Conservation (phyloP, 2,797 vertebrate genomes). For the Parauchenoglanis ngamensis region DNA sequence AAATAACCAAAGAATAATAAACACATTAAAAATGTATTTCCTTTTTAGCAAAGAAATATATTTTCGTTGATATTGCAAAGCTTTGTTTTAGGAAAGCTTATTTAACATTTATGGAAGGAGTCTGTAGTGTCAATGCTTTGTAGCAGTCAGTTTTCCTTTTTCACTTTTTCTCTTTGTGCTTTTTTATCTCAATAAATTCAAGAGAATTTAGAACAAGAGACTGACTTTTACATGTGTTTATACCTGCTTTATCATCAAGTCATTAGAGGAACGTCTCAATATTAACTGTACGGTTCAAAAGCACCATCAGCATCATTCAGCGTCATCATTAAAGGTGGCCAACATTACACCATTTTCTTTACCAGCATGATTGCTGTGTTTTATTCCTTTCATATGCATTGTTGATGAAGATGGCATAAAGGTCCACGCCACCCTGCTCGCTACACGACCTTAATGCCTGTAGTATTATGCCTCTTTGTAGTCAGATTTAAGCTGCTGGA, state of each 20-base stretch:
- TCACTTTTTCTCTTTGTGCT: background rate
- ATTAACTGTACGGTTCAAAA: background rate
- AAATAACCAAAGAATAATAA: background rate
- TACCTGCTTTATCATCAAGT: background rate
- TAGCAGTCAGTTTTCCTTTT: background rate
- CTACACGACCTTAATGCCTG: background rate
- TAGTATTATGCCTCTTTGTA: constrained; percentile 44
- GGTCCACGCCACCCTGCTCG: background rate
- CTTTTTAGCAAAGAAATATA: background rate
- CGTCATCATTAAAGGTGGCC: no score
- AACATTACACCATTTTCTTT: constrained; percentile 4
- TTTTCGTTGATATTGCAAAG: background rate
- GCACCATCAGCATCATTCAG: no score
- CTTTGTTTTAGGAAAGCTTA: background rate
- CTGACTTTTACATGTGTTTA: background rate
- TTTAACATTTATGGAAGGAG: background rate
- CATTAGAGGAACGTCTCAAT: background rate
- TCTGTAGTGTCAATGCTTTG: background rate
- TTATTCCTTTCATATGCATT: constrained; percentile 34
- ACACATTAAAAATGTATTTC: background rate
- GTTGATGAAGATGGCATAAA: constrained; percentile 65
- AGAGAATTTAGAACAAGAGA: background rate
- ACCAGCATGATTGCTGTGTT: background rate
- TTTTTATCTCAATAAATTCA: background rate
- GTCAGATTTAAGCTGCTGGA: constrained; percentile 25